phyloP scores from a whole-genome alignment of 30 jellyfish, hydroid and myxozoan species.

The Aurelia sp. region DNA sequence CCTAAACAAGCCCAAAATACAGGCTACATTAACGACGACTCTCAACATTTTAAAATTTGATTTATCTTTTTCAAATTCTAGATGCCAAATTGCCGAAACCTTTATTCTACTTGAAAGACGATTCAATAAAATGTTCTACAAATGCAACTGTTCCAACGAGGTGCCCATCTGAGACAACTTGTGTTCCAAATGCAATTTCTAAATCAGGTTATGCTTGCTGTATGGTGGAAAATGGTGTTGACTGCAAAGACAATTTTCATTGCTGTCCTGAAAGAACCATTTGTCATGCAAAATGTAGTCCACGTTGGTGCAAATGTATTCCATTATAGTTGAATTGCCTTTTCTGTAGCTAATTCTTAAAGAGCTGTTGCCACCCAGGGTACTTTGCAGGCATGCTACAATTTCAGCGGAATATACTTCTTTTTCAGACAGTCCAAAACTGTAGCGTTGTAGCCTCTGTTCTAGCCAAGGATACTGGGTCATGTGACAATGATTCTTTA shows the following conservation, averaged over 20 bases:
- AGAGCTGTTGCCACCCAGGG: no score
- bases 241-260: conserved; percentile 95
- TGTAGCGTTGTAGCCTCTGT: no score
- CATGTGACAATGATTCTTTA: no score
- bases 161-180: conserved; percentile 81
- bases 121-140: conserved; percentile 36
- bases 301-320: conserved; percentile 75
- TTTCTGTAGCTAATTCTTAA: neutral
- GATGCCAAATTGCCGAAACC: conserved; percentile 61
- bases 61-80: conserved; percentile 10
- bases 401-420: no score
- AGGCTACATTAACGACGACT: no score
- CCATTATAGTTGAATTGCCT: neutral
- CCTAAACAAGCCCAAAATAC: no score
- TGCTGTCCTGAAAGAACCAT: conserved; percentile 89
- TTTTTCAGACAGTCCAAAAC: no score
- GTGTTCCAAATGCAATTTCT: conserved; percentile 79
- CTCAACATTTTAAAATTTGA: no score
- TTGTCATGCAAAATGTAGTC: conserved; percentile 86
- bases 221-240: conserved; percentile 71
- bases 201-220: conserved; percentile 91
- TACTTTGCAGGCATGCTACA: no score
- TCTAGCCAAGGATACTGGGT: no score
- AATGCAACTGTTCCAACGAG: conserved; percentile 82
- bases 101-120: conserved; percentile 39